phyloP scores from a whole-genome alignment of 1,140 invertebrate genomes.

The Psix sp. region DNA sequence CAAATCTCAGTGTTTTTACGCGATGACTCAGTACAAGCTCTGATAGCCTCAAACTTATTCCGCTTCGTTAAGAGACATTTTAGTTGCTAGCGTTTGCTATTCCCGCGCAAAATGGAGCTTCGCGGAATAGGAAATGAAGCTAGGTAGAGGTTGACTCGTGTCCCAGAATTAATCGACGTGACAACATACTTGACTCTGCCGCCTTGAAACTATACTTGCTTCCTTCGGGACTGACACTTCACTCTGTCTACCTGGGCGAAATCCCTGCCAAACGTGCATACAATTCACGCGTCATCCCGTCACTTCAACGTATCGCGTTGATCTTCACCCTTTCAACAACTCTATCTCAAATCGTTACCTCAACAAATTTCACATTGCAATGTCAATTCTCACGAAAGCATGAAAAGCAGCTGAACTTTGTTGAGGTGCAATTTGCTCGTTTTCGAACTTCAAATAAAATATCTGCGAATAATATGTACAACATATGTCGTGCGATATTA shows the following conservation, averaged over 20 bases:
- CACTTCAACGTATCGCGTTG: conserved; percentile 20
- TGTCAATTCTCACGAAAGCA: no score
- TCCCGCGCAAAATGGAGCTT: conserved; percentile 42
- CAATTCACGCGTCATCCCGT: conserved; percentile 38
- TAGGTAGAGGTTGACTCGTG: conserved; percentile 41
- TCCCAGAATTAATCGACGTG: conserved; percentile 52
- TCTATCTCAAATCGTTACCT: conserved; percentile 8
- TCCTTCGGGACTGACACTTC: conserved; percentile 6
- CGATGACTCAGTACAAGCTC: conserved; percentile 6
- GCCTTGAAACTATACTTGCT: conserved; percentile 13
- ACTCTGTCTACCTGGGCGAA: conserved; percentile 16
- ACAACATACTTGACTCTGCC: conserved; percentile 41
- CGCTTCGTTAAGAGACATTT: conserved; percentile 36
- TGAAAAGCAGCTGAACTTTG: no score
- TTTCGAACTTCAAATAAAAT: no score
- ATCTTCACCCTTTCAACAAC: conserved; percentile 23
- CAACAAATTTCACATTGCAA: conserved; percentile 21
- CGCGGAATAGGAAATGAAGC: conserved; percentile 36
- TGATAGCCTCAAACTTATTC: conserved; percentile 13
- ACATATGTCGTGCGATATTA: no score
- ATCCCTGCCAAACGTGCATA: conserved; percentile 31
- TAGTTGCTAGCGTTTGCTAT: conserved; percentile 35
- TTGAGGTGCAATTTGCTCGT: no score
- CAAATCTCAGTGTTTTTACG: conserved; percentile 17
- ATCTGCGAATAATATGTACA: no score